phyloP scores from a whole-genome alignment of 2,888 invertebrate species.

The Phyto melanocephala region DNA sequence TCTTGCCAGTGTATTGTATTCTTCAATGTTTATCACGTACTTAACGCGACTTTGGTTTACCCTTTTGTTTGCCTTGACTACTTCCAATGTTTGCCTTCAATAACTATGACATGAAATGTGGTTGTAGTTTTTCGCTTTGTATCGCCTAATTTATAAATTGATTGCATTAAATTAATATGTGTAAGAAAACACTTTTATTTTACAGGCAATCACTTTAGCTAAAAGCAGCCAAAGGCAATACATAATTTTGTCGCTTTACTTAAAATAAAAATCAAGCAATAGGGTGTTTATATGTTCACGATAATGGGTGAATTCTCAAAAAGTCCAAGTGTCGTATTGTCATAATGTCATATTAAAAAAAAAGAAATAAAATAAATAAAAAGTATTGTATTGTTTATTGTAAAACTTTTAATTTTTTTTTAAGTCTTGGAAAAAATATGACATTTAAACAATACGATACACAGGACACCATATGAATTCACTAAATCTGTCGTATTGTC shows the following conservation, averaged over 20 bases:
- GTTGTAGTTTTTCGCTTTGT: background rate
- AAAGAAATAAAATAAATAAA: too few species aligned
- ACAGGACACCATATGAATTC: too few species aligned
- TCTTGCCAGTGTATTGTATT: background rate
- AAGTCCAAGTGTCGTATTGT: too few species aligned
- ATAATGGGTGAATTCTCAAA: too few species aligned
- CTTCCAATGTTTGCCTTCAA: background rate
- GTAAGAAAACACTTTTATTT: slow-evolving; percentile 21
- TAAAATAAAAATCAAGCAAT: background rate
- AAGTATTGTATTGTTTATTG: too few species aligned
- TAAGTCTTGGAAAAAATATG: too few species aligned
- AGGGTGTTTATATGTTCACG: too few species aligned
- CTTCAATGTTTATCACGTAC: slow-evolving; percentile 54
- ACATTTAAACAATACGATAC: too few species aligned
- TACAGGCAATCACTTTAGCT: background rate
- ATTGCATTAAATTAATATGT: slow-evolving; percentile 59
- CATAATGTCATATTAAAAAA: too few species aligned
- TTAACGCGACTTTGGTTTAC: slow-evolving; percentile 36
- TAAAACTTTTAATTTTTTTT: too few species aligned
- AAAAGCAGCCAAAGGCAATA: background rate
- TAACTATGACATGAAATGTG: background rate
- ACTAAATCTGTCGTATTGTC: too few species aligned
- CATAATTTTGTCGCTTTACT: background rate
- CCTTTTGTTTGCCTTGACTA: background rate
- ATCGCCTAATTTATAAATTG: slow-evolving; percentile 52